Base-by-base conservation (phyloP, 2,113 vertebrate species). In the Hydrochoerus hydrochaeris region DNA sequence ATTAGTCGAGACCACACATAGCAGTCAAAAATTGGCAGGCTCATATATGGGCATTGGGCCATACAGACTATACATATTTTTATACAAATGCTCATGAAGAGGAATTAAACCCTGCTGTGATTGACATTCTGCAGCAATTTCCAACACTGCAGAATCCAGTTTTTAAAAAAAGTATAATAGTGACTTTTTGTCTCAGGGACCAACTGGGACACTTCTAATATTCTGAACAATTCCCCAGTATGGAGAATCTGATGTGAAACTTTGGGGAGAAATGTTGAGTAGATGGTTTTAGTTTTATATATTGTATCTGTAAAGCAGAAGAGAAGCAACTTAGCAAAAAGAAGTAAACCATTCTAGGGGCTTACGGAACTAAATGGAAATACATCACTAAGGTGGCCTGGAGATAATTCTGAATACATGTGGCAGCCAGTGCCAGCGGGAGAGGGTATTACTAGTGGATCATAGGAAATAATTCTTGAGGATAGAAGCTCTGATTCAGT, bases 11-110 rank as follows among this genome's bases (percentile, higher is more conserved):
- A 96, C 71, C 85, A 95, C 92, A 92, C 92, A 85, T 12, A 82
- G 52, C 85, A 95, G 81, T 75, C 58, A 41, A 86, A 57, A 88
- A 67, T 67, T 97, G 96, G 96, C 96, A 96, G 88, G 85, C 85
- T 95, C 52, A 11, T 57, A 17, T 28, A 75, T 77, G 86, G 95
- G 89, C 95, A 77, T 83, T 13, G 35, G 92, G 91, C 91, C 95
- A 91, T n/a, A 69, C 11, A 41, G 75, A 90, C 63, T 82, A 82
- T 86, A 78, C 75, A 92, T 35, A 91, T 95, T 89, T 97, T 96
- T 80, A 91, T 90, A 92, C 77, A 94, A 92, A 96, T 89, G 65
- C 28, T 92, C 54, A 63, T 19, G 62, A 88, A 78, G 78, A 96
- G 54, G 83, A 95, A 93, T 95, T 95, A 90, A 93, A 75, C 44